These are phyloP conservation scores for Tonatia bakeri DNA, from an alignment of 2,113 vertebrate species.

Conservation along the genomic window DNA sequence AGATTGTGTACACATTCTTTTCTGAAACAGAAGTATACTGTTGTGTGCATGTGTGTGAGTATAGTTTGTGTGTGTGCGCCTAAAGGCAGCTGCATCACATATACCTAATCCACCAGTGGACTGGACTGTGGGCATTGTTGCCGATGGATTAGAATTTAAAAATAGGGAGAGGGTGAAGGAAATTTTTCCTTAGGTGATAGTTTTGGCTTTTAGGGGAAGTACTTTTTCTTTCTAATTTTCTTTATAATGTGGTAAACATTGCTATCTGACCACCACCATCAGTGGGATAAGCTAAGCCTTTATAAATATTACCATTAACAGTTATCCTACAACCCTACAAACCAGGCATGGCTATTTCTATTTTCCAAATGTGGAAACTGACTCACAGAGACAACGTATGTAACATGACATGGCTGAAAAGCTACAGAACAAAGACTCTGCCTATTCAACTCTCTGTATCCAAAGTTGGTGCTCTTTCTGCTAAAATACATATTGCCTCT, in stretches of 20 bases:
- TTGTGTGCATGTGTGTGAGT: not conserved
- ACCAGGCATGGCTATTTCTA: not conserved
- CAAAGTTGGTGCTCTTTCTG: not conserved
- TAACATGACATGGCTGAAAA: not conserved
- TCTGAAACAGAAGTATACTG: not conserved
- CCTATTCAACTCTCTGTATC: not conserved
- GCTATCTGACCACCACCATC: not conserved
- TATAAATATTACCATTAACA: not conserved
- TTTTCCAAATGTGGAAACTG: not conserved
- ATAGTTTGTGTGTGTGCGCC: not conserved
- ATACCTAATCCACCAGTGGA: not conserved
- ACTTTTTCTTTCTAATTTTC: not conserved
- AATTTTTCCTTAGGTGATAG: not conserved
- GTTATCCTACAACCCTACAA: not conserved
- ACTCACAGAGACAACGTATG: not conserved
- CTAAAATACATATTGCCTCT: not conserved
- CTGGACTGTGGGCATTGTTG: not conserved
- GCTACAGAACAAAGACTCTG: not conserved
- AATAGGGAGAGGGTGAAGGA: not conserved
- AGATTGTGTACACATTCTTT: not conserved
- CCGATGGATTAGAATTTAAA: not conserved
- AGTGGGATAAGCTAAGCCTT: not conserved
- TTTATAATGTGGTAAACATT: not conserved
- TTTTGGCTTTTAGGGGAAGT: not conserved
- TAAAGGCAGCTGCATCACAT: not conserved